Conservation (phyloP, 64 coral and sea anemone species). For the Montipora cactus region DNA sequence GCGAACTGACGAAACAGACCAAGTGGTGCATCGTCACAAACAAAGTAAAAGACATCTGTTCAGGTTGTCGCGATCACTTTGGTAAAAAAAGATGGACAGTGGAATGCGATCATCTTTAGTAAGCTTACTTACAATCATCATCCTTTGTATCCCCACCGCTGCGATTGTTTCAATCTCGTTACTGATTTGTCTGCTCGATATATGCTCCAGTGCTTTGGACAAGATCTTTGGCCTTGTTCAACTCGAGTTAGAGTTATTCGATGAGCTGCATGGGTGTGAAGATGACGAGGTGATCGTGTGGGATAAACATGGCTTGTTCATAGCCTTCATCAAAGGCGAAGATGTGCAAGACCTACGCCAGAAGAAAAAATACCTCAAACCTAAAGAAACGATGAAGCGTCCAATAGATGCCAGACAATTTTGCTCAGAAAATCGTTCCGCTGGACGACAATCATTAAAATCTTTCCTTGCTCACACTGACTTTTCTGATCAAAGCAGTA, state of each 20-base stretch:
- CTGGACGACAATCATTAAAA: background rate
- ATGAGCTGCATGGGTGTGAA: background rate
- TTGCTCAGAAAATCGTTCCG: background rate
- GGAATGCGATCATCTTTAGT: background rate
- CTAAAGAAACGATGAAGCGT: background rate
- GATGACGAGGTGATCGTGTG: background rate
- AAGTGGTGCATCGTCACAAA: background rate
- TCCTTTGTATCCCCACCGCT: background rate
- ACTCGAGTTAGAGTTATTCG: background rate
- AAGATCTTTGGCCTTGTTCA: background rate
- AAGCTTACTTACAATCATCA: background rate
- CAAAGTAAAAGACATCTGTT: background rate
- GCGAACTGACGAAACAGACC: background rate
- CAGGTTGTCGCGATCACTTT: background rate
- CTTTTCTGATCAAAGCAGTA: background rate
- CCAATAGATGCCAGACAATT: background rate
- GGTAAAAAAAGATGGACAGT: background rate
- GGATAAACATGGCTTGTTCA: background rate
- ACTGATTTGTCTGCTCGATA: background rate
- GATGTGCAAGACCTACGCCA: background rate
- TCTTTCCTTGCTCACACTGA: background rate
- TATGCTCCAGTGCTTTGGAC: background rate
- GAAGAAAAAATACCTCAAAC: background rate
- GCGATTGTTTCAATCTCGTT: background rate
- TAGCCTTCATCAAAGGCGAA: background rate